A percentile compares a stretch with the other conserved stretches of the same genome.
Evolutionary conservation across 2,797 vertebrate genomes (phyloP).

Genomic region (Notoglanidium macrostoma): DNA sequence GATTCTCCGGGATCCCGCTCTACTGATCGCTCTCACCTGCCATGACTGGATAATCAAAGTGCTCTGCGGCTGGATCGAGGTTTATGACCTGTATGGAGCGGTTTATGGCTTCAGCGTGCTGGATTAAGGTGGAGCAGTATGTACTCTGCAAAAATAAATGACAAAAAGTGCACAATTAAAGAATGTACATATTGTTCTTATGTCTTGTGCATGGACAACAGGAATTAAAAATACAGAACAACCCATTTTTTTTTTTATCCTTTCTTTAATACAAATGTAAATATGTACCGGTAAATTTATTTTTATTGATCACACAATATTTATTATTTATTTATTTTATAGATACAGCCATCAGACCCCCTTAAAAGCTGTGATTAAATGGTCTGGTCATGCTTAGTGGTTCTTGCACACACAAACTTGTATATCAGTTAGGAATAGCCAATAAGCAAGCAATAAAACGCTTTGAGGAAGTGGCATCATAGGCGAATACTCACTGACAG

Average conservation of each 20-base stretch:
- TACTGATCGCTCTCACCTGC: slow-evolving; percentile 77
- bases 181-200: background rate
- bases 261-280: no score
- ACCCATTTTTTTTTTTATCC: background rate
- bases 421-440: background rate
- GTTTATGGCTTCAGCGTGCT: slow-evolving; percentile 84
- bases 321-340: background rate
- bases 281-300: no score
- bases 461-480: background rate
- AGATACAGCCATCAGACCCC: background rate
- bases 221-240: background rate
- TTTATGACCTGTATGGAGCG: slow-evolving; percentile 94
- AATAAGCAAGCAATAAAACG: background rate
- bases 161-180: background rate
- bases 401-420: background rate
- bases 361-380: background rate
- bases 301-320: background rate
- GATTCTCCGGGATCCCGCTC: background rate
- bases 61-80: slow-evolving; percentile 92
- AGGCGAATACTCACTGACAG: background rate
- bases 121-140: slow-evolving; percentile 91
- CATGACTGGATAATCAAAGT: slow-evolving; percentile 90
- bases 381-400: background rate
- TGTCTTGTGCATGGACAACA: no score
- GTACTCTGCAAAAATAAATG: slow-evolving; percentile 81